These are phyloP conservation scores for Emesis furor DNA, from an alignment of 2,888 invertebrate genomes.

Conservation along the genomic window DNA sequence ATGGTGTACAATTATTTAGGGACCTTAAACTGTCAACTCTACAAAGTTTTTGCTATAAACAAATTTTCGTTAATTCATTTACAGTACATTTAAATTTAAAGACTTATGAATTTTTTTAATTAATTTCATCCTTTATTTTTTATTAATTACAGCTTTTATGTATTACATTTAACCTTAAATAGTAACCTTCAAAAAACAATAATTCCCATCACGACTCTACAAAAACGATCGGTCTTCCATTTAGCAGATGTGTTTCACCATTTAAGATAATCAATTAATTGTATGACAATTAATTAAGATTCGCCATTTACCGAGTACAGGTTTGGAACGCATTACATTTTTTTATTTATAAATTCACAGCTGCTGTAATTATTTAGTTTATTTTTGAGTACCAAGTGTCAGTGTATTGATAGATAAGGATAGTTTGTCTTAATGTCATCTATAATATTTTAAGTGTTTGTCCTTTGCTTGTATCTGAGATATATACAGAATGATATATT, in stretches of 20 bases:
- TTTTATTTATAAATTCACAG: conserved; percentile 22
- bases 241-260: not conserved
- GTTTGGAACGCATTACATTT: conserved; percentile 10
- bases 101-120: too few relatives aligned
- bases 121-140: too few relatives aligned
- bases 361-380: conserved; percentile 20
- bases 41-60: too few relatives aligned
- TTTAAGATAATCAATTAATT: conserved; percentile 10
- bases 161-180: not conserved
- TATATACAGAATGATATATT: too few relatives aligned
- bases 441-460: not conserved
- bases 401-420: conserved; percentile 1
- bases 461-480: too few relatives aligned
- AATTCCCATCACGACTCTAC: not conserved
- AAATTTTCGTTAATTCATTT: too few relatives aligned
- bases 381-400: conserved; percentile 8
- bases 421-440: not conserved
- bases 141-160: too few relatives aligned
- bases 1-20: too few relatives aligned
- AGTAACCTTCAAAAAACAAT: not conserved
- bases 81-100: too few relatives aligned
- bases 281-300: conserved; percentile 18
- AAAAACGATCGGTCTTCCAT: conserved; percentile 4
- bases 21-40: too few relatives aligned
- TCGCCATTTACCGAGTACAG: conserved; percentile 18